phyloP scores from a whole-genome alignment of 2,797 vertebrate genomes.

The Alosa sapidissima region DNA sequence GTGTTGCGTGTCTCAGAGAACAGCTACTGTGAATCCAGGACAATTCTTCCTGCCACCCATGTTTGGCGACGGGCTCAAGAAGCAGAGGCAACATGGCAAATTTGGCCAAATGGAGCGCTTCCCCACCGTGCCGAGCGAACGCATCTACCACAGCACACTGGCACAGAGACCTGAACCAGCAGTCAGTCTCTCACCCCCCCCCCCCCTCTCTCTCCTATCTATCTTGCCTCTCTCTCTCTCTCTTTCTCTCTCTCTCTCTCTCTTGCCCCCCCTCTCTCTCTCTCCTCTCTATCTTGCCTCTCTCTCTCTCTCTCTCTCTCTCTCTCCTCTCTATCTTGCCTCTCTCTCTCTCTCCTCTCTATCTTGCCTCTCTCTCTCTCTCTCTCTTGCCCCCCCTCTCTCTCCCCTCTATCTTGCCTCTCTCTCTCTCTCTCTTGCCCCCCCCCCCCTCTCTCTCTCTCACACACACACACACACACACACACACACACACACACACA shows the following conservation, averaged over 20 bases:
- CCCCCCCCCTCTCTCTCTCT: neutral
- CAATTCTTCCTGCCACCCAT: constrained; percentile 39
- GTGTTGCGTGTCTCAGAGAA: constrained; percentile 46
- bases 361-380: too few species aligned
- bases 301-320: neutral
- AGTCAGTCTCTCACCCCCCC: neutral
- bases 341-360: neutral
- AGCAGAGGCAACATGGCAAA: constrained; percentile 57
- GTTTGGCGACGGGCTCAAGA: constrained; percentile 61
- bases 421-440: neutral
- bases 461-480: too few species aligned
- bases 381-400: neutral
- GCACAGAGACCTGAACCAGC: constrained; percentile 54
- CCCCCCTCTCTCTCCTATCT: neutral
- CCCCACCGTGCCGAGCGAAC: constrained; percentile 48
- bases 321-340: neutral
- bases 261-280: neutral
- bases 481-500: too few species aligned
- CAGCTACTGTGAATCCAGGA: constrained; percentile 43
- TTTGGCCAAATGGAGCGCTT: constrained; percentile 59
- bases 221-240: neutral
- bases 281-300: neutral
- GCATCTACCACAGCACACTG: constrained; percentile 61
- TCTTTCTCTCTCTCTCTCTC: neutral
- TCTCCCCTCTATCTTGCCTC: too few species aligned